Conservation (phyloP, 2,888 invertebrate species). For the Leucoptera coffeella region DNA sequence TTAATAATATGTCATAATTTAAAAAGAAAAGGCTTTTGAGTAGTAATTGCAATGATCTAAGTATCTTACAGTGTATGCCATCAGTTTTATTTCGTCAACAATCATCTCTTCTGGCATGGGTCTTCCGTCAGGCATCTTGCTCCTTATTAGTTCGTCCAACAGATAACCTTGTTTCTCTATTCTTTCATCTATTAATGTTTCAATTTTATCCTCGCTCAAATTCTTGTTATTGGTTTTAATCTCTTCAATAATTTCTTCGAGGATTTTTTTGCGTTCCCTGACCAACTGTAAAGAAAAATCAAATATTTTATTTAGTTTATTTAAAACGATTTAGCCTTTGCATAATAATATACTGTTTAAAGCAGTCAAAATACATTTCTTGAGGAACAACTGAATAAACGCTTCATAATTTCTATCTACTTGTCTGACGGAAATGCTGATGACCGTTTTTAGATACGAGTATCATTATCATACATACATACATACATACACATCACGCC, state of each 20-base stretch:
- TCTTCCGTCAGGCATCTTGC: background rate
- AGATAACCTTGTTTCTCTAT: conserved; percentile 9
- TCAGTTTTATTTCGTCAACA: background rate
- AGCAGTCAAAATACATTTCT: too few relatives aligned
- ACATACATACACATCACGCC: too few relatives aligned
- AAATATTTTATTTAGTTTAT: background rate
- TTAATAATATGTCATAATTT: too few relatives aligned
- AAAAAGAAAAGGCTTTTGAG: too few relatives aligned
- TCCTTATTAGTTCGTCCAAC: conserved; percentile 11
- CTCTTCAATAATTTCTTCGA: conserved; percentile 10
- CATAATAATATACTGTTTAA: too few relatives aligned
- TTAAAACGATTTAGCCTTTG: background rate
- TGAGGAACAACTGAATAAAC: too few relatives aligned
- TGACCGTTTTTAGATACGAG: background rate
- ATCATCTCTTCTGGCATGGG: background rate
- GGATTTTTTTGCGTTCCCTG: conserved; percentile 8
- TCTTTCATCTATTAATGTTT: conserved; percentile 8
- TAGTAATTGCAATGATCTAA: background rate
- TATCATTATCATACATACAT: too few relatives aligned
- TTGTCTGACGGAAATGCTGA: background rate
- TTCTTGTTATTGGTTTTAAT: conserved; percentile 10
- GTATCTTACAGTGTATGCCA: background rate
- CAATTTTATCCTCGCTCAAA: conserved; percentile 1
- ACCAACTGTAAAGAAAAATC: conserved; percentile 10
- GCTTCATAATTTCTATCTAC: too few relatives aligned